Percentiles rank a stretch among this genome's conserved stretches.
Evolutionary conservation across 2,888 invertebrate species (phyloP).

Genomic region (Bombyx huttoni): DNA sequence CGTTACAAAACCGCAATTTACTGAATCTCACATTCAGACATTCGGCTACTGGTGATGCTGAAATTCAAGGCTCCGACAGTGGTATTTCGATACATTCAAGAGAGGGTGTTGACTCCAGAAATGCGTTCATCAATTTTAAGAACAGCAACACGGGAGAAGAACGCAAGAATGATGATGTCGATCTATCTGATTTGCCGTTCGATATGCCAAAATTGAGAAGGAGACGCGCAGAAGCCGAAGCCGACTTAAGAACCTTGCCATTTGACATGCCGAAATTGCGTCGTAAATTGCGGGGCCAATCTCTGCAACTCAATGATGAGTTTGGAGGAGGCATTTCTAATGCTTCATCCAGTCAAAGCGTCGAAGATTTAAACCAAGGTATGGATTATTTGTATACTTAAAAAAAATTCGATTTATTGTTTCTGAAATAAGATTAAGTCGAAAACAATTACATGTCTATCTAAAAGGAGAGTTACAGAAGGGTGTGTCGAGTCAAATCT

Average conservation of each 20-base stretch:
- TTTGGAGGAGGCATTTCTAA: constrained; percentile 83
- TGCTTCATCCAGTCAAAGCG: constrained; percentile 86
- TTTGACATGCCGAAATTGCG: constrained; percentile 94
- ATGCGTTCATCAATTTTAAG: constrained; percentile 74
- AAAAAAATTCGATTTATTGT: constrained; percentile 4
- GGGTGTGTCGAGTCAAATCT: constrained; percentile 54
- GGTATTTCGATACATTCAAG: constrained; percentile 90
- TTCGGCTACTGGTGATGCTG: constrained; percentile 77
- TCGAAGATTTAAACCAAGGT: constrained; percentile 82
- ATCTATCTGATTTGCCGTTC: constrained; percentile 86
- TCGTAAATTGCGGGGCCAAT: constrained; percentile 78
- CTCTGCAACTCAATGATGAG: constrained; percentile 71
- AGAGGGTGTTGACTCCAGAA: constrained; percentile 81
- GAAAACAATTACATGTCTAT: constrained; percentile 41
- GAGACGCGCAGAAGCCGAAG: constrained; percentile 80
- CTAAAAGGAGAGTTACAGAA: constrained; percentile 25
- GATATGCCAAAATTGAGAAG: constrained; percentile 91
- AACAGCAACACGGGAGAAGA: constrained; percentile 69
- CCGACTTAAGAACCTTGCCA: constrained; percentile 86
- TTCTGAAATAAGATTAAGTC: constrained; percentile 23
- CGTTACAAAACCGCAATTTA: constrained; percentile 84
- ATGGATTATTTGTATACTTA: constrained; percentile 19
- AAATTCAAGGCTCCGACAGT: constrained; percentile 89
- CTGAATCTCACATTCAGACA: constrained; percentile 77
- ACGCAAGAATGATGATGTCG: constrained; percentile 72